Evolutionary conservation across 2,888 invertebrate species (phyloP).

Genomic region (Luperina nickerlii): DNA sequence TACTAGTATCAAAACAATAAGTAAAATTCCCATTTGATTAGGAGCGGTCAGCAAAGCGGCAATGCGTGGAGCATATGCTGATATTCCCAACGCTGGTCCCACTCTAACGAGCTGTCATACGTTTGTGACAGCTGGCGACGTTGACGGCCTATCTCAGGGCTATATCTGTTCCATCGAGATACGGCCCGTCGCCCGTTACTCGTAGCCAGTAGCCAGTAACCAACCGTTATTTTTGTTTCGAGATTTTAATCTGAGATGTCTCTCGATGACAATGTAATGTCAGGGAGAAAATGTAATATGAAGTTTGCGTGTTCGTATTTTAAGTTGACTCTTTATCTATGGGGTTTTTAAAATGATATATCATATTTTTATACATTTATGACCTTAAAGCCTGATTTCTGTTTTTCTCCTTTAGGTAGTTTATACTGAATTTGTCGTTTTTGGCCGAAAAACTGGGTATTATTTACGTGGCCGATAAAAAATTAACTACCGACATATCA

Average conservation of each 20-base stretch:
- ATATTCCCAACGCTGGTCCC: constrained; percentile 66
- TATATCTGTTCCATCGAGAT: constrained; percentile 73
- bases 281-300: constrained; percentile 42
- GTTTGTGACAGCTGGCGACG: constrained; percentile 69
- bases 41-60: constrained; percentile 33
- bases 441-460: background rate
- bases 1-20: constrained; percentile 26
- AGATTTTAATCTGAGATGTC: constrained; percentile 75
- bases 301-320: constrained; percentile 28
- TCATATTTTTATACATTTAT: background rate
- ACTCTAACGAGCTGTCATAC: constrained; percentile 78
- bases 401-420: background rate
- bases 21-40: constrained; percentile 28
- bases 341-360: background rate
- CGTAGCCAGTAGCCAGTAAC: constrained; percentile 38
- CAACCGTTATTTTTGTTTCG: constrained; percentile 72
- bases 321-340: background rate
- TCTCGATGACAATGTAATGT: constrained; percentile 54
- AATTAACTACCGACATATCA: background rate
- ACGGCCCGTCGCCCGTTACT: constrained; percentile 51
- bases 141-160: constrained; percentile 69
- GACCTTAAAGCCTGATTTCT: no score
- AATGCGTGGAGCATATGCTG: constrained; percentile 62
- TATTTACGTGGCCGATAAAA: background rate
- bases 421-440: background rate